phyloP scores from a whole-genome alignment of 1,140 invertebrate genomes.

The Anastatus disparis region DNA sequence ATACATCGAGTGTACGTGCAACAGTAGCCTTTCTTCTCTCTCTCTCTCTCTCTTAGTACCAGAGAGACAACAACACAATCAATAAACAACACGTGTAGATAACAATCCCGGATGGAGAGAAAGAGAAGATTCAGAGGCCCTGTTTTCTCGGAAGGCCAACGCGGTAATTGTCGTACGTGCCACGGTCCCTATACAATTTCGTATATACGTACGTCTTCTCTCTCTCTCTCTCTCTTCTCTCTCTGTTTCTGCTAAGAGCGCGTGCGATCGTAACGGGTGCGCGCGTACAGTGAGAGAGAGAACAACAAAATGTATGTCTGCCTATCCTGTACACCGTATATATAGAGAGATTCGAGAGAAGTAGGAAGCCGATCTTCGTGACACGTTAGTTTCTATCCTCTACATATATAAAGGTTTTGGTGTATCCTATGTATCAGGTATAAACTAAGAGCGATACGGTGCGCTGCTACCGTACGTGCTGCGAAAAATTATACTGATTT shows the following conservation, averaged over 20 bases:
- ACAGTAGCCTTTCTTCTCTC: not conserved
- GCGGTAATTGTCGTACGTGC: slow-evolving; percentile 37
- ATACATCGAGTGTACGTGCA: too few relatives aligned
- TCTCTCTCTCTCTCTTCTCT: not conserved
- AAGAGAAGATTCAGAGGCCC: too few relatives aligned
- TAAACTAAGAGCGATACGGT: too few relatives aligned
- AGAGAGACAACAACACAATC: slow-evolving; percentile 61
- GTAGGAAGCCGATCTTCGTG: slow-evolving; percentile 10
- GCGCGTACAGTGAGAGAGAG: too few relatives aligned
- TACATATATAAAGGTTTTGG: too few relatives aligned
- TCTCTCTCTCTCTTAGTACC: slow-evolving; percentile 26
- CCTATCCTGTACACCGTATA: not conserved
- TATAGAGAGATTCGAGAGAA: not conserved
- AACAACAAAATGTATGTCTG: slow-evolving; percentile 6
- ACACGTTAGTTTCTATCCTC: too few relatives aligned
- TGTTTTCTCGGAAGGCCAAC: slow-evolving; percentile 36
- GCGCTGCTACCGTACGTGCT: slow-evolving; percentile 12
- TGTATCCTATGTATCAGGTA: slow-evolving; percentile 1
- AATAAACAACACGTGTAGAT: slow-evolving; percentile 66
- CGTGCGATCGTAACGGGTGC: slow-evolving; percentile 15
- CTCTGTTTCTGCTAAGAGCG: not conserved
- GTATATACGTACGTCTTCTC: not conserved
- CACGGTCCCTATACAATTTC: not conserved
- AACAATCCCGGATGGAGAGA: slow-evolving; percentile 57
- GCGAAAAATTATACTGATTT: slow-evolving; percentile 30